These are phyloP conservation scores for Lithobates pipiens DNA, from an alignment of 2,797 vertebrate species.

Conservation along the genomic window DNA sequence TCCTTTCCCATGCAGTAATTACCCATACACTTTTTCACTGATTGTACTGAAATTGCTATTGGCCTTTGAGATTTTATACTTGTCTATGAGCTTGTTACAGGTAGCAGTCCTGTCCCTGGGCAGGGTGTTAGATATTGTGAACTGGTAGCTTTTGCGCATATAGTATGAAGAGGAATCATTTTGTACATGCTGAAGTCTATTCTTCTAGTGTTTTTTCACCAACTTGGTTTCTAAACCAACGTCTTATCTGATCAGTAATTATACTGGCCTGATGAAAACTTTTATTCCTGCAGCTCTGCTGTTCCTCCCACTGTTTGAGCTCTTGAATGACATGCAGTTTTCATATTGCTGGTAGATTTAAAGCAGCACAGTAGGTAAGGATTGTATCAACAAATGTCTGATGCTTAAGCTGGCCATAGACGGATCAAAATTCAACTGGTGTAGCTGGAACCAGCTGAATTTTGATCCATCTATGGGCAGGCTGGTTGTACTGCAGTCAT, in stretches of 20 bases:
- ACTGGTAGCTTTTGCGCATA: not conserved
- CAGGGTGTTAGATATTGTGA: constrained; percentile 7
- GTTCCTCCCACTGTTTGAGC: not conserved
- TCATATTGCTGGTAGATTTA: too few relatives aligned
- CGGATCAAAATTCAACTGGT: too few relatives aligned
- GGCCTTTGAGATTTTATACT: not conserved
- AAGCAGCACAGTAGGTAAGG: too few relatives aligned
- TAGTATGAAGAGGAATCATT: not conserved
- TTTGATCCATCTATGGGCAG: too few relatives aligned
- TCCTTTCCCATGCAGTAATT: constrained; percentile 3
- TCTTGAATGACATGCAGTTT: not conserved
- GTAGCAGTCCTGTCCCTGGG: not conserved
- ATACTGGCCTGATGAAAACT: too few relatives aligned
- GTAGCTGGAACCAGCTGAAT: too few relatives aligned
- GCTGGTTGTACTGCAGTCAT: too few relatives aligned
- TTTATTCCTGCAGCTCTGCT: too few relatives aligned
- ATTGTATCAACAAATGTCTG: too few relatives aligned
- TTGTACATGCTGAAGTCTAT: not conserved
- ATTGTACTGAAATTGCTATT: not conserved
- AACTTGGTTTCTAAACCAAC: too few relatives aligned
- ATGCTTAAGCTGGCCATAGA: too few relatives aligned
- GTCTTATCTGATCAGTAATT: too few relatives aligned
- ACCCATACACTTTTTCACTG: not conserved
- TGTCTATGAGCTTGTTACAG: not conserved
- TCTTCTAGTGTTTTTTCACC: not conserved